phyloP scores from a whole-genome alignment of 1,140 invertebrate genomes.

The Diorhabda elongata region DNA sequence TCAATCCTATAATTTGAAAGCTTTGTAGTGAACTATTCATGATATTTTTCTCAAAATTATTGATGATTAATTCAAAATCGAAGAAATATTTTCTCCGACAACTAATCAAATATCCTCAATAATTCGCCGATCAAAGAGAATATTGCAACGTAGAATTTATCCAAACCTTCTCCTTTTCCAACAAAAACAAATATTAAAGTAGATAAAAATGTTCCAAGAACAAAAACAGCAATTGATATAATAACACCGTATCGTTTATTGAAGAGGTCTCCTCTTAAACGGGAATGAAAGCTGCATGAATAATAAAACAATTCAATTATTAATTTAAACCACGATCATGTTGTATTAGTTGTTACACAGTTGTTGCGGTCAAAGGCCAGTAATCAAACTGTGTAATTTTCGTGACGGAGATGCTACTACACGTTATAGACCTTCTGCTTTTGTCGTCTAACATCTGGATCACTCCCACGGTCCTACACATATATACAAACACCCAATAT shows the following conservation, averaged over 20 bases:
- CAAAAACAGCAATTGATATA: slow-evolving; percentile 16
- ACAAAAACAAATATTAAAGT: not conserved
- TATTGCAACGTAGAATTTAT: too few relatives aligned
- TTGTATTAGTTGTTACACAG: slow-evolving; percentile 30
- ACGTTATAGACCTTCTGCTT: slow-evolving; percentile 9
- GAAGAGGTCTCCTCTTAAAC: not conserved
- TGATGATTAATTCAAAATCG: too few relatives aligned
- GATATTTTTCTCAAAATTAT: too few relatives aligned
- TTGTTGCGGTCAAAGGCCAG: slow-evolving; percentile 30
- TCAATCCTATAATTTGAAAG: too few relatives aligned
- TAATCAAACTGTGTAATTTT: slow-evolving; percentile 27
- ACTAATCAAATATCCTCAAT: too few relatives aligned
- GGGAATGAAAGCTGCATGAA: slow-evolving; percentile 10
- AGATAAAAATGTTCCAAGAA: slow-evolving; percentile 8
- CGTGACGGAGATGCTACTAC: slow-evolving; percentile 21
- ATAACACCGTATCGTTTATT: slow-evolving; percentile 5
- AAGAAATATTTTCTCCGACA: too few relatives aligned
- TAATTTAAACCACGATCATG: slow-evolving; percentile 26
- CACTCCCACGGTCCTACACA: slow-evolving; percentile 16
- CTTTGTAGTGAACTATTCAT: too few relatives aligned
- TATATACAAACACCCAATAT: slow-evolving; percentile 20
- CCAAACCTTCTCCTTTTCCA: too few relatives aligned
- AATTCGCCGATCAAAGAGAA: too few relatives aligned
- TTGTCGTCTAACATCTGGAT: slow-evolving; percentile 8
- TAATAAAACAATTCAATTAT: slow-evolving; percentile 20